Conservation (phyloP, 1,140 invertebrate species). For the Sarcophaga bullata region DNA sequence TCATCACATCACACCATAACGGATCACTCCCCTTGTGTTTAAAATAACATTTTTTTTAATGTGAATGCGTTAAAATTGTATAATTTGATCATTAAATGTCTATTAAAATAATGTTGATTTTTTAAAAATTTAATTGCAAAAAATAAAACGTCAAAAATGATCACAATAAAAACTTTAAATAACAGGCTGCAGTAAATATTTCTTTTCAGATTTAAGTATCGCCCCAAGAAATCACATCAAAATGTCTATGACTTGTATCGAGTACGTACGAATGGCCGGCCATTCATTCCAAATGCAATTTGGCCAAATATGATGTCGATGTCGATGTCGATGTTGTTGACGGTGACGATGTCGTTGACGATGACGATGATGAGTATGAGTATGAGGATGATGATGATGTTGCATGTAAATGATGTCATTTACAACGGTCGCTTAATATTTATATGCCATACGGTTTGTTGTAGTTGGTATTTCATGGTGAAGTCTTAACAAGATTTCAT, state of each 20-base stretch:
- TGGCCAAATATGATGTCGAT: too few species aligned
- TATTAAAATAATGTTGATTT: slow-evolving; percentile 20
- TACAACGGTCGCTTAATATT: not conserved
- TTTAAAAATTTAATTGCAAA: slow-evolving; percentile 21
- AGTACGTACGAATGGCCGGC: not conserved
- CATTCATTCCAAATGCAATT: too few species aligned
- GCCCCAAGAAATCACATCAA: not conserved
- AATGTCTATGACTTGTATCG: too few species aligned
- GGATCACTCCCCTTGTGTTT: too few species aligned
- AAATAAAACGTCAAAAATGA: not conserved
- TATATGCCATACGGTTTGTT: not conserved
- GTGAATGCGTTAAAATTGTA: not conserved
- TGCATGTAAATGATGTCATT: slow-evolving; percentile 37
- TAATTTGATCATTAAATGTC: slow-evolving; percentile 13
- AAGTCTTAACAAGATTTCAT: too few species aligned
- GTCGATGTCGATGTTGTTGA: too few species aligned
- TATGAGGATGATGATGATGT: not conserved
- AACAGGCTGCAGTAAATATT: not conserved
- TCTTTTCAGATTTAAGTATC: not conserved
- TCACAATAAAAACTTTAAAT: not conserved
- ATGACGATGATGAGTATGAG: not conserved
- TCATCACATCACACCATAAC: too few species aligned
- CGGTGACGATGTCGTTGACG: too few species aligned
- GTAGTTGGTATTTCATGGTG: too few species aligned
- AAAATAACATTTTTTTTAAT: too few species aligned